Evolutionary conservation across 2,113 vertebrate species (phyloP).

Genomic region (Mastomys coucha): DNA sequence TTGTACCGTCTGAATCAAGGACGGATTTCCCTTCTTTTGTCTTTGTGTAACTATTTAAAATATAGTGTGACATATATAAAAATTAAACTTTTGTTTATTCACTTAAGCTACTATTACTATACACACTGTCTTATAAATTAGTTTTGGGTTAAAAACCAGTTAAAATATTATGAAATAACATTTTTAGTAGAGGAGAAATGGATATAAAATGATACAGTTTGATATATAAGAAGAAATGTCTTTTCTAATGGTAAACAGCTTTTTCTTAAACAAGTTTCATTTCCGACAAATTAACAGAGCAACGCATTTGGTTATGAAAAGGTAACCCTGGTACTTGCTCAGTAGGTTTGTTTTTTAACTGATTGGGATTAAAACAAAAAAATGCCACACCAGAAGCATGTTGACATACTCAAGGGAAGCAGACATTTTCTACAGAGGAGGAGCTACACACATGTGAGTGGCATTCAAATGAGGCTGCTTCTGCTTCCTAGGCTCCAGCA

Average conservation of each 20-base stretch:
- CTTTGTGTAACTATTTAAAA: conserved; percentile 81
- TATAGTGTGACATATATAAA: conserved; percentile 80
- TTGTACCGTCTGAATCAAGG: conserved; percentile 72
- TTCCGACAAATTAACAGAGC: conserved; percentile 70
- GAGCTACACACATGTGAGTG: conserved; percentile 66
- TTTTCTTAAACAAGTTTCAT: conserved; percentile 63
- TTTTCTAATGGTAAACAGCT: conserved; percentile 63
- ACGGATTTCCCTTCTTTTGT: conserved; percentile 72
- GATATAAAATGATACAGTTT: conserved; percentile 66
- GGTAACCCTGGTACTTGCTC: neutral
- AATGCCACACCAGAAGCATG: conserved; percentile 56
- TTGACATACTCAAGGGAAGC: conserved; percentile 68
- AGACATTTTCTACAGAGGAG: conserved; percentile 46
- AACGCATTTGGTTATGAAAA: conserved; percentile 57
- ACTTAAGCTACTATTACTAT: conserved; percentile 77
- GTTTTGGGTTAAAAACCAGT: conserved; percentile 81
- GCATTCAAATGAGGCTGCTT: conserved; percentile 51
- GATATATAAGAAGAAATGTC: conserved; percentile 62
- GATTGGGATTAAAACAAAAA: conserved; percentile 63
- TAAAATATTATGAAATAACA: conserved; percentile 75
- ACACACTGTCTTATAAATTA: conserved; percentile 77
- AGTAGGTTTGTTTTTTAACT: conserved; percentile 64
- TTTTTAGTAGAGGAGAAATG: conserved; percentile 62
- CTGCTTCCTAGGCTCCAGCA: conserved; percentile 69
- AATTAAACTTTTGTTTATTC: conserved; percentile 78